Evolutionary conservation across 2,113 vertebrate genomes (phyloP).

Genomic region (Pelmatolapia mariae): DNA sequence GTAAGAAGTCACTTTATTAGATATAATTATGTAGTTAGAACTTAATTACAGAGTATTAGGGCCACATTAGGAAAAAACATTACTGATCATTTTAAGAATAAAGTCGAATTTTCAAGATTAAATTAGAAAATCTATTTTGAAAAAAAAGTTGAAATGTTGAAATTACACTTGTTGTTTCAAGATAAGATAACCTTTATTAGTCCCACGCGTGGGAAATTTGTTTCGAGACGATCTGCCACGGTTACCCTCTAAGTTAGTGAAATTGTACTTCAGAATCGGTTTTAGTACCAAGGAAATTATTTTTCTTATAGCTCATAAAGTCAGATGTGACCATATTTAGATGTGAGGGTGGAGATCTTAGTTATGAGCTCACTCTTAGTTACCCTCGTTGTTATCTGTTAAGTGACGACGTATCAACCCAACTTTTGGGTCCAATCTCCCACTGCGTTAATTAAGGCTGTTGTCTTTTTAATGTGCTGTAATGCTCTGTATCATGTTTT

Average conservation of each 20-base stretch:
- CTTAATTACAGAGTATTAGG: neutral
- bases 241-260: neutral
- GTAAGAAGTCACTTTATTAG: neutral
- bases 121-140: neutral
- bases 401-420: neutral
- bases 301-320: neutral
- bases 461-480: accelerated
- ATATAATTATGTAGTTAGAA: neutral
- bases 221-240: neutral
- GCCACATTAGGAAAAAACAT: neutral
- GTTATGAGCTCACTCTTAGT: neutral
- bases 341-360: neutral
- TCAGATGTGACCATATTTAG: neutral
- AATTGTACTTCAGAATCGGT: neutral
- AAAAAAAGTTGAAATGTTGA: neutral
- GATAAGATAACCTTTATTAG: neutral
- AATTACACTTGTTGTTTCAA: neutral
- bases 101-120: accelerated
- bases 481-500: neutral
- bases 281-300: neutral
- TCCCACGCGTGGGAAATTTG: no score
- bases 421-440: accelerated
- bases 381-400: neutral
- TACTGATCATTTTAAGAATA: neutral
- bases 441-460: neutral